A percentile compares a stretch with the other conserved stretches of the same genome.
These are phyloP conservation scores for Luperina testacea DNA, from an alignment of 2,888 invertebrate species.

Conservation along the genomic window DNA sequence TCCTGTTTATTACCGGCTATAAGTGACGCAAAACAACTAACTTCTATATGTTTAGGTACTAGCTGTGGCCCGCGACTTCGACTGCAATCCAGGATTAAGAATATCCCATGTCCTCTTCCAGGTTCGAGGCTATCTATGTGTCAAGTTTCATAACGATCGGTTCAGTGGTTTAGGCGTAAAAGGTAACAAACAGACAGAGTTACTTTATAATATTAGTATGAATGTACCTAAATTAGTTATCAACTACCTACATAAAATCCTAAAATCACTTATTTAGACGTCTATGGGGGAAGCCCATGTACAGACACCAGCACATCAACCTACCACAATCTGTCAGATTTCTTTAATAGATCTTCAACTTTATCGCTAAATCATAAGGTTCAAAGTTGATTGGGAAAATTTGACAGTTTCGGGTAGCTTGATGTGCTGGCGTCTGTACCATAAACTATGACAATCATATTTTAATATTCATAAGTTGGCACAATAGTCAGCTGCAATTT, in stretches of 20 bases:
- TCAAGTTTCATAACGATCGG: not conserved
- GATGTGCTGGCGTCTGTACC: too few species aligned
- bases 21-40: not conserved
- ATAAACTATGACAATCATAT: not conserved
- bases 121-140: too few species aligned
- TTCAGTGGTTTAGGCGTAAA: not conserved
- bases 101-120: not conserved
- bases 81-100: not conserved
- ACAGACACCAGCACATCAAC: too few species aligned
- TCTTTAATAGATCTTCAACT: too few species aligned
- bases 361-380: too few species aligned
- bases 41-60: not conserved
- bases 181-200: not conserved
- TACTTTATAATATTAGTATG: not conserved
- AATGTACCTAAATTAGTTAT: not conserved
- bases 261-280: not conserved
- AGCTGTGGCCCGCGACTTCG: not conserved
- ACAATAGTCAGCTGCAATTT: not conserved
- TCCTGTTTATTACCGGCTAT: not conserved
- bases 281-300: not conserved
- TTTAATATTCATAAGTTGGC: constrained; percentile 10
- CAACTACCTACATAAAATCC: not conserved
- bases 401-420: too few species aligned
- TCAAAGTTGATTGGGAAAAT: too few species aligned
- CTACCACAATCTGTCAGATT: too few species aligned